Evolutionary conservation across 2,888 invertebrate genomes (phyloP).

Genomic region (Aporophyla lueneburgensis): DNA sequence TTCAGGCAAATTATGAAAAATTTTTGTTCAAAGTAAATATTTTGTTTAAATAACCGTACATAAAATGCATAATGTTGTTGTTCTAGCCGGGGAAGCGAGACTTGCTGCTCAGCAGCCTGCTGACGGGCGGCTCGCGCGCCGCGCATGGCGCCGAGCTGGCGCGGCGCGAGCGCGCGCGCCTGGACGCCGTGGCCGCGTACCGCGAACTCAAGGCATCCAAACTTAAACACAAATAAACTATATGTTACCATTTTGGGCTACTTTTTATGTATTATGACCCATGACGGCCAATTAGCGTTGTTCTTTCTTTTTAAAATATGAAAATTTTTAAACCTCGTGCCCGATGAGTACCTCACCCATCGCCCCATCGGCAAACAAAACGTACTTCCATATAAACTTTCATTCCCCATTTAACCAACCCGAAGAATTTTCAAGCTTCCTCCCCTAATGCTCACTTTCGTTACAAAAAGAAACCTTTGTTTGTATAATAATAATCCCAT

Average conservation of each 20-base stretch:
- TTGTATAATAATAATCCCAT: too few species aligned
- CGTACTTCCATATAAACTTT: not conserved
- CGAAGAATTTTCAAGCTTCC: too few species aligned
- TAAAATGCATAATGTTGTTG: constrained; percentile 6
- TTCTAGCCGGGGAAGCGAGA: constrained; percentile 92
- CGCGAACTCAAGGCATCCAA: constrained; percentile 74
- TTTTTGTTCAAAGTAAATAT: too few species aligned
- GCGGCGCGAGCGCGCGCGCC: constrained; percentile 73
- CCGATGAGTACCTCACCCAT: not conserved
- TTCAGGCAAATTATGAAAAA: too few species aligned
- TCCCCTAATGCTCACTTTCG: too few species aligned
- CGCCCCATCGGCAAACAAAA: not conserved
- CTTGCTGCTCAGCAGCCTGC: constrained; percentile 86
- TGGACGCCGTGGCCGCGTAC: constrained; percentile 80
- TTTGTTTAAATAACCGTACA: not conserved
- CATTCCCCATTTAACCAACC: too few species aligned
- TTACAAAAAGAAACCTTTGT: too few species aligned
- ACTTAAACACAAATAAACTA: constrained; percentile 50
- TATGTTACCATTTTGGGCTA: not conserved
- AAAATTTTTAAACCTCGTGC: not conserved
- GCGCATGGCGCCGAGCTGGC: constrained; percentile 3
- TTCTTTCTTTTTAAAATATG: not conserved
- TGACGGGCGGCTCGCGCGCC: constrained; percentile 51
- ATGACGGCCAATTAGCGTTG: too few species aligned
- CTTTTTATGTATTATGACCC: not conserved